Evolutionary conservation across 2,113 vertebrate genomes (phyloP), one percentile per base, ranked within the genome.

Genomic region (Elanus axillaris): DNA sequence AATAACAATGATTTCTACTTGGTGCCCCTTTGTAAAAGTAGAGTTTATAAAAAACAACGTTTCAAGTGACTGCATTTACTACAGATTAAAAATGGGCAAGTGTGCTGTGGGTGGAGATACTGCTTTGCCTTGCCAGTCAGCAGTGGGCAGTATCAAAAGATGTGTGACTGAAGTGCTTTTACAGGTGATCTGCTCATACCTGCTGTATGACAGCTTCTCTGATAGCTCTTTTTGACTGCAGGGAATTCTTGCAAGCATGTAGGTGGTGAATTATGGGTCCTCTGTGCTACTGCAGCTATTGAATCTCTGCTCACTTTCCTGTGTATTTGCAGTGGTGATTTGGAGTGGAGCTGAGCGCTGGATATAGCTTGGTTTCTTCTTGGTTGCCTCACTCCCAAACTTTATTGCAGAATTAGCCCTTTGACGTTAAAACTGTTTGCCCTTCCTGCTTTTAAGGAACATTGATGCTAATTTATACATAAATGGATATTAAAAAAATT

Each of bases 51-150:
- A 90, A 97, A 52, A 0, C 36, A 32, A 92, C 45, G 10, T 63
- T 98, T 96, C 95, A 96, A 89, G 34, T 77, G 95, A 77, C 91
- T 52, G 82, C 1, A 0, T 60, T 86, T 56, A 40, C 76, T 81
- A 8, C 12, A 45, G 59, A 59, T 83, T 47, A 80, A 74, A 76
- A 76, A 15, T 0, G 9, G 58, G 9, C 3, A 3, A 22, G 29
- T 3, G 22, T 81, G 78, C 53, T 66, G 29, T 42, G 68, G 76
- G 58, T 48, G 71, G 86, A 67, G 56, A 23, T 23, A 3, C 11
- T 8, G 27, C 66, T 47, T 83, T 52, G 17, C 40, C 29, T 47
- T 45, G 67, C 25, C 59, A 73, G 32, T 18, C 78, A 56, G 76
- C 79, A 77, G 84, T 10, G 5, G 67, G 58, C 29, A 63, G 5